Base-by-base conservation (phyloP, 2,797 vertebrate species). In the Streptopelia turtur region DNA sequence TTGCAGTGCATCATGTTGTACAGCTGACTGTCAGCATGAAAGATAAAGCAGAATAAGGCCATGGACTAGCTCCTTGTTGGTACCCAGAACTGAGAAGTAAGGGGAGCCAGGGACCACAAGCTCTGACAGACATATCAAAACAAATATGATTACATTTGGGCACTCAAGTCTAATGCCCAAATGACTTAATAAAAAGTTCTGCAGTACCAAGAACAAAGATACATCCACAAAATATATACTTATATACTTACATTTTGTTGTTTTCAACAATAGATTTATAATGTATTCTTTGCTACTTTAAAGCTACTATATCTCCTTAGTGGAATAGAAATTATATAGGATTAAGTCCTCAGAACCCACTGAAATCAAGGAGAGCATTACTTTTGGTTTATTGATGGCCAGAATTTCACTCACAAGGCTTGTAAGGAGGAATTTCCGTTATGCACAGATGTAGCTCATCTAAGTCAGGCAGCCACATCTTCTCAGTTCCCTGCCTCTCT, bases 71-170 rank as follows among this genome's bases (percentile, higher is more conserved):
- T 89, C 43, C 16, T 77, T 33, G 3, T 8, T 65, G 37, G 16
- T 11, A 25, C 12, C 7, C 63, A 25, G n/a, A 61, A 61, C 53
- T 4, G 4, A 35, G 11, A 60, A 14, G 7, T 72, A 21, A n/a
- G 37, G 8, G 28, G 3, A 79, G 6, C 10, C 30, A 59, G 0
- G 0, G 9, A 30, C 23, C 39, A 45, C 16, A 69, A 39, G 37
- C 5, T 5, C 13, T 2, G 14, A 15, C 9, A 37, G 1, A 10
- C 8, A 23, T 13, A 37, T 13, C 39, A 41, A 39, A 83, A 35
- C 4, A 45, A 70, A 80, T 17, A 21, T 2, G 10, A 3, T 39
- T 74, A 8, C 9, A 33, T 30, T 24, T 33, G 39, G 28, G 7
- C 50, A 56, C 16, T 69, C 18, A 16, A 14, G 23, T 71, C 12